A percentile compares a stretch with the other conserved stretches of the same genome.
These are phyloP conservation scores for Labroides dimidiatus DNA, from an alignment of 2,797 vertebrate species.

Conservation along the genomic window DNA sequence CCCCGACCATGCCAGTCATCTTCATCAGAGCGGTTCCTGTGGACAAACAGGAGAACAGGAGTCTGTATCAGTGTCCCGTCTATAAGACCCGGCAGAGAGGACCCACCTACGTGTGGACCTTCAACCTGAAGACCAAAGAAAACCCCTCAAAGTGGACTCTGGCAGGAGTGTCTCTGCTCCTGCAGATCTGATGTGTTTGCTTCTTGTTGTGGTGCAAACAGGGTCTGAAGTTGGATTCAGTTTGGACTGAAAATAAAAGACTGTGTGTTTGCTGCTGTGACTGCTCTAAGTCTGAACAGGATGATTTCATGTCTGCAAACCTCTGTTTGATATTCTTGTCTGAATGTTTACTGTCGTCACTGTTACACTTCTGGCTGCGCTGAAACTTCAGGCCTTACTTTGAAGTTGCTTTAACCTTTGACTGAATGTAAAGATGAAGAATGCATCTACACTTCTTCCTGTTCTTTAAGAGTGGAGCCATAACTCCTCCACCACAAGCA, in stretches of 20 bases:
- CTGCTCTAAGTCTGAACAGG: no score
- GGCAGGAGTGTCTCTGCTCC: constrained; percentile 91
- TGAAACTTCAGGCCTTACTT: no score
- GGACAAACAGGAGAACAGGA: constrained; percentile 88
- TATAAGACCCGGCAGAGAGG: constrained; percentile 94
- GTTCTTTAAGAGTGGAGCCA: no score
- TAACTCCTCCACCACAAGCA: no score
- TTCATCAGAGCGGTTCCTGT: constrained; percentile 90
- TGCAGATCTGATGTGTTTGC: constrained; percentile 81
- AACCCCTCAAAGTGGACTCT: constrained; percentile 93
- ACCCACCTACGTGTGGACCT: constrained; percentile 94
- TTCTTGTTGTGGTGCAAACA: constrained; percentile 4
- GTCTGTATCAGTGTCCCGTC: constrained; percentile 90
- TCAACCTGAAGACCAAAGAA: constrained; percentile 93
- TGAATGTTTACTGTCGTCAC: background rate
- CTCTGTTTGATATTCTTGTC: no score
- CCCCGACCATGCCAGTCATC: constrained; percentile 89
- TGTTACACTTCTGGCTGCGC: background rate
- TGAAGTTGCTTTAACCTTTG: no score
- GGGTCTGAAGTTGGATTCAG: constrained; percentile 14
- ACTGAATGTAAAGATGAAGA: no score
- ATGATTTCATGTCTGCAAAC: no score
- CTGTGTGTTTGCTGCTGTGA: no score
- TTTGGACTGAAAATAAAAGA: background rate
- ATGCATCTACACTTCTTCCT: no score